phyloP scores from a whole-genome alignment of 2,888 invertebrate species.

The Spilosoma lubricipeda region DNA sequence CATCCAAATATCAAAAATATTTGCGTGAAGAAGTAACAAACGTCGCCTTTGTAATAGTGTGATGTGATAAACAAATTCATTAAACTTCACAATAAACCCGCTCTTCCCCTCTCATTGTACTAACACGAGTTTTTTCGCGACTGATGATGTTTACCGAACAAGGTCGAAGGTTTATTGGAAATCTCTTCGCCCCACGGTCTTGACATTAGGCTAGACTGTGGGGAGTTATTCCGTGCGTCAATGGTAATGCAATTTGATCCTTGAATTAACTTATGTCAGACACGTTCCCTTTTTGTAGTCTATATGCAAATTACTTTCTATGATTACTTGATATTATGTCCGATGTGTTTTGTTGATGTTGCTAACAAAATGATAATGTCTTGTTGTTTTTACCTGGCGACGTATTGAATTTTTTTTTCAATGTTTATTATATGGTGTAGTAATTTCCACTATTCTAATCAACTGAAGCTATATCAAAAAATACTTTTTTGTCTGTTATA shows the following conservation, averaged over 20 bases:
- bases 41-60: too few relatives aligned
- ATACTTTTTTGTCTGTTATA: neutral
- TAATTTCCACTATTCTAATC: neutral
- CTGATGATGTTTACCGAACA: slow-evolving; percentile 39
- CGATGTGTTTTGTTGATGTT: neutral
- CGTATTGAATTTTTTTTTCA: neutral
- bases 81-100: slow-evolving; percentile 10
- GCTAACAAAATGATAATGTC: neutral
- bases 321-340: neutral
- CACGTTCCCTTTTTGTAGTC: slow-evolving; percentile 18
- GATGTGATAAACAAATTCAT: too few relatives aligned
- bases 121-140: slow-evolving; percentile 26
- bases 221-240: slow-evolving; percentile 38
- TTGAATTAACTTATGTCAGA: slow-evolving; percentile 41
- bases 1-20: too few relatives aligned
- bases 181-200: slow-evolving; percentile 48
- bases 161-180: slow-evolving; percentile 50
- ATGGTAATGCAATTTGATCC: slow-evolving; percentile 47
- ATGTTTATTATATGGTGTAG: neutral
- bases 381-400: neutral
- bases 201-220: slow-evolving; percentile 29
- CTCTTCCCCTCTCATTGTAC: slow-evolving; percentile 22
- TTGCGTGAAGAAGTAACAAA: too few relatives aligned
- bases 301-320: slow-evolving; percentile 30
- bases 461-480: neutral